Conservation (phyloP, 1,140 invertebrate genomes). For the Bursaphelenchus mucronatus region DNA sequence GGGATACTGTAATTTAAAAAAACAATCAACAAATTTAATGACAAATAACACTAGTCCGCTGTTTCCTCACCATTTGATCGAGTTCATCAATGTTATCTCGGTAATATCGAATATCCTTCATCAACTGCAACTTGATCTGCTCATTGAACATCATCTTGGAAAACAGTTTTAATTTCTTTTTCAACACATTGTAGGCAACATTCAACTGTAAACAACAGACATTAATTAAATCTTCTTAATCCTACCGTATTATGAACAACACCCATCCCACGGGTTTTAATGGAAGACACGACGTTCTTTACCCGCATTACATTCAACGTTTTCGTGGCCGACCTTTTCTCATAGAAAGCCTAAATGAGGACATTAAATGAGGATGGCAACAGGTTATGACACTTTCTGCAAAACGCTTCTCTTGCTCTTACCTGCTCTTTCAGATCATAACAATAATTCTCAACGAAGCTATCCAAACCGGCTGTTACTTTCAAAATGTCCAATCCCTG, state of each 20-base stretch:
- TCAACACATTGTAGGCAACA: conserved; percentile 90
- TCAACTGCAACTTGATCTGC: conserved; percentile 88
- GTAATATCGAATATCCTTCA: conserved; percentile 76
- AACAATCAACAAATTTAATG: neutral
- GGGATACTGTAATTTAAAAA: conserved; percentile 64
- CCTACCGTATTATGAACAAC: conserved; percentile 89
- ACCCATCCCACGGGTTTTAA: conserved; percentile 91
- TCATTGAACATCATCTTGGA: conserved; percentile 98
- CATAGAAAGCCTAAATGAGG: conserved; percentile 74
- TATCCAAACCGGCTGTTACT: conserved; percentile 92
- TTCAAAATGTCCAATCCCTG: conserved; percentile 91
- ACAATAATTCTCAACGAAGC: conserved; percentile 85
- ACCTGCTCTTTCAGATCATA: conserved; percentile 95
- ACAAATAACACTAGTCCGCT: conserved; percentile 12
- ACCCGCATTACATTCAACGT: conserved; percentile 94
- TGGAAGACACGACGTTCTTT: conserved; percentile 89
- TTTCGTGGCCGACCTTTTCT: conserved; percentile 83
- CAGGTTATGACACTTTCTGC: neutral
- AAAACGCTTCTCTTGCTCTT: conserved; percentile 5
- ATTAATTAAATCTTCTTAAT: conserved; percentile 38
- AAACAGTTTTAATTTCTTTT: conserved; percentile 86
- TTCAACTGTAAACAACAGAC: conserved; percentile 68
- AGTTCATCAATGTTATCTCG: conserved; percentile 67
- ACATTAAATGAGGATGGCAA: conserved; percentile 8
- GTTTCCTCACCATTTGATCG: conserved; percentile 37